phyloP scores from a whole-genome alignment of 2,888 invertebrate species.

The Nomada hirtipes region DNA sequence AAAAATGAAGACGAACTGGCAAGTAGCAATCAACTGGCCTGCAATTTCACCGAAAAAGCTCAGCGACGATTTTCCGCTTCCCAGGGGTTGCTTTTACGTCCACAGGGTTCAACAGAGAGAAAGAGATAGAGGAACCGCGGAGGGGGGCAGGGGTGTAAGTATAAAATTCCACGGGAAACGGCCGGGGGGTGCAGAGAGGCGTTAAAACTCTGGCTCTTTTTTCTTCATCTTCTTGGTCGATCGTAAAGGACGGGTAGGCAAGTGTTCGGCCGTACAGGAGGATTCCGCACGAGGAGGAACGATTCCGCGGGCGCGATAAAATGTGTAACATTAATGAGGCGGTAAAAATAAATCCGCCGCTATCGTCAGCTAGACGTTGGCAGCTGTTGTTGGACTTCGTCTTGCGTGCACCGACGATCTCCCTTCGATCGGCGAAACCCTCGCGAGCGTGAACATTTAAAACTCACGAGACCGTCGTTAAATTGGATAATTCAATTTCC shows the following conservation, averaged over 20 bases:
- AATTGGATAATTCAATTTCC: constrained; percentile 62
- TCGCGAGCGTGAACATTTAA: constrained; percentile 36
- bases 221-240: constrained; percentile 59
- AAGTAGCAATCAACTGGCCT: constrained; percentile 5
- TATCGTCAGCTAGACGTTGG: constrained; percentile 71
- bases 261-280: background rate
- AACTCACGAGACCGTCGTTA: constrained; percentile 53
- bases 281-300: constrained; percentile 59
- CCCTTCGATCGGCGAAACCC: constrained; percentile 5
- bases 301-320: constrained; percentile 75
- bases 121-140: no score
- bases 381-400: constrained; percentile 31
- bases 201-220: constrained; percentile 44
- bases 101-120: background rate
- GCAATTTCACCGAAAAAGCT: constrained; percentile 6
- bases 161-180: constrained; percentile 53
- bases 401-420: constrained; percentile 8
- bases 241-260: constrained; percentile 70
- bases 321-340: constrained; percentile 81
- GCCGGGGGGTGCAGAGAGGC: constrained; percentile 24
- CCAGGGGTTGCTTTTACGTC: constrained; percentile 38
- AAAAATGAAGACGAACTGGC: constrained; percentile 14
- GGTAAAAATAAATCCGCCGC: constrained; percentile 81
- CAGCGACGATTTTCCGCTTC: constrained; percentile 35
- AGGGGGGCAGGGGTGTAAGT: background rate